Evolutionary conservation across 2,888 invertebrate genomes (phyloP), one percentile per base, ranked within the genome.

Genomic region (Asteroscopus sphinx): DNA sequence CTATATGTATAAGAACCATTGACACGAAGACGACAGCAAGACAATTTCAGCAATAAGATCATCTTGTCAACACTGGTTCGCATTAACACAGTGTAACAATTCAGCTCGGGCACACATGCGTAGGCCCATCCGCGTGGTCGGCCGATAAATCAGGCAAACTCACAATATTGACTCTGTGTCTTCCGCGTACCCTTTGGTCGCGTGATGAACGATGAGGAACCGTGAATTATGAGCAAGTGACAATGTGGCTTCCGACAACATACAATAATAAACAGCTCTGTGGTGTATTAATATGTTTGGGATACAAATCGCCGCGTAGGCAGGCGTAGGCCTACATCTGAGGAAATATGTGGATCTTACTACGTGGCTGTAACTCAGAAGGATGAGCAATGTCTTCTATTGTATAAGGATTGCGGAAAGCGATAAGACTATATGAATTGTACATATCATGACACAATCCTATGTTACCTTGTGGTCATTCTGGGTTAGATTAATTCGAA

Each of bases 131-230:
- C 8, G 12, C 30, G n/a, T 21, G 28, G 15, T 26, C 39, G 17
- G 16, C 3, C 35, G 5, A 60, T 64, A 56, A 59, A 64, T 64
- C 55, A 53, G 36, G 25, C 40, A 15, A 28, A 46, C 40, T 25
- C 40, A 57, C 59, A 56, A 47, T 65, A 68, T 59, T 73, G 48
- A 54, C 35, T 37, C 17, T 17, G 45, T 28, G 53, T 16, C 37
- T 73, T 73, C 65, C 69, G 56, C 52, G 54, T 65, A 11, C 53
- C 16, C 39, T 55, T 33, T 21, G 26, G 60, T 17, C 17, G 28
- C 13, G 45, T 53, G 55, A 53, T 45, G 47, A 64, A 48, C 39
- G 59, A 61, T 12, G 57, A 30, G 44, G 46, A 41, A 16, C 45
- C 28, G 39, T 17, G 33, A 36, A 13, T 25, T 42, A 35, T 36